A percentile compares a stretch with the other conserved stretches of the same genome.
Evolutionary conservation across 2,113 vertebrate genomes (phyloP).

Genomic region (Ardeotis arabs): DNA sequence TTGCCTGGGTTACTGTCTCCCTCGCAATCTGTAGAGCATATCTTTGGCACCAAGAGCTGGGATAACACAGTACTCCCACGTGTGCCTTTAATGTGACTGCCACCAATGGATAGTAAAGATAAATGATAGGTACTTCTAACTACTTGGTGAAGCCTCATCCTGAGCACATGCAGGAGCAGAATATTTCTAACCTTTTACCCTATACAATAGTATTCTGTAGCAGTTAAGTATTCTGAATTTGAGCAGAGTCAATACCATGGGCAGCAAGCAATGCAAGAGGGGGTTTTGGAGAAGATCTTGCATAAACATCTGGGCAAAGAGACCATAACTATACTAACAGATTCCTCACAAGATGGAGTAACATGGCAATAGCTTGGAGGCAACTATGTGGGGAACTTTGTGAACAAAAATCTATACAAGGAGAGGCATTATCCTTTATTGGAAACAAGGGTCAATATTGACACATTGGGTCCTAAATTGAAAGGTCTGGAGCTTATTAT

Average conservation of each 20-base stretch:
- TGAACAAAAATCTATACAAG: background rate
- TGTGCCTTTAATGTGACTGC: background rate
- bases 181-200: background rate
- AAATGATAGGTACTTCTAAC: background rate
- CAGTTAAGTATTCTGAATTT: background rate
- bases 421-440: background rate
- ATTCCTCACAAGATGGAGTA: background rate
- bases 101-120: background rate
- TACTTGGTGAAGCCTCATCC: background rate
- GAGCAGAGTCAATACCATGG: background rate
- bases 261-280: background rate
- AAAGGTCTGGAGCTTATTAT: background rate
- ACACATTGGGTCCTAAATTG: background rate
- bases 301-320: background rate
- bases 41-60: background rate
- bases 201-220: background rate
- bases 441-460: background rate
- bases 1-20: background rate
- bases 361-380: background rate
- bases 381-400: background rate
- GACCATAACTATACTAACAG: background rate
- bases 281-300: background rate
- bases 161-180: background rate
- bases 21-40: background rate
- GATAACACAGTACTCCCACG: background rate